Conservation (phyloP, 64 coral and sea anemone species). For the Cladopsammia gracilis region DNA sequence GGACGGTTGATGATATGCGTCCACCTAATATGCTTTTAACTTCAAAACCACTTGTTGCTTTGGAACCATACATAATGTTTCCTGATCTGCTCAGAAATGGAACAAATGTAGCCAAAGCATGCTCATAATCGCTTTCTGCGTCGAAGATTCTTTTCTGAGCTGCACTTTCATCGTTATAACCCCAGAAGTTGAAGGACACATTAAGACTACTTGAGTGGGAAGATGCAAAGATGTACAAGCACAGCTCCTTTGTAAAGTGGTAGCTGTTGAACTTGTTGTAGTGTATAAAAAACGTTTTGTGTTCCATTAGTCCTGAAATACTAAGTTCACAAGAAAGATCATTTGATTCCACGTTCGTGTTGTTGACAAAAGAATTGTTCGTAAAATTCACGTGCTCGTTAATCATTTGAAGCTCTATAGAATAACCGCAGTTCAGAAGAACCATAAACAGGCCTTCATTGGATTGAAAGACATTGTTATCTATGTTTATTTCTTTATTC, state of each 20-base stretch:
- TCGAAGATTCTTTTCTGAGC: slow-evolving; percentile 10
- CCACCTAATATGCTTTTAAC: neutral
- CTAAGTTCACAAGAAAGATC: neutral
- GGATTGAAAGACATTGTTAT: neutral
- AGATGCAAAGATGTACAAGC: neutral
- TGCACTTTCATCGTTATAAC: neutral
- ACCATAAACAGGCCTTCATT: neutral
- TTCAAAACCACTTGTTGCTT: neutral
- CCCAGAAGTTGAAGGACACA: slow-evolving; percentile 11
- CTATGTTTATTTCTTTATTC: neutral
- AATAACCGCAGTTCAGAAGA: neutral
- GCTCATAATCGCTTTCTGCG: slow-evolving; percentile 2
- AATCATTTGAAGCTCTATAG: neutral
- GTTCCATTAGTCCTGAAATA: neutral
- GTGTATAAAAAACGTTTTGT: neutral
- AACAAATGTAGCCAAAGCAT: neutral
- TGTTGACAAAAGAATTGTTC: slow-evolving; percentile 10
- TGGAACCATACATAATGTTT: neutral
- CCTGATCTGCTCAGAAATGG: neutral
- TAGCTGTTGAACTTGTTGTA: neutral
- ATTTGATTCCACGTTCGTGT: neutral
- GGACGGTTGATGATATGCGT: neutral
- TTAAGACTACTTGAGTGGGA: neutral
- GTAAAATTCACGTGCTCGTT: neutral
- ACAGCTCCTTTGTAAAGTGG: neutral